Evolutionary conservation across 2,888 invertebrate genomes (phyloP), one percentile per base, ranked within the genome.

Genomic region (Campoletis raptor): DNA sequence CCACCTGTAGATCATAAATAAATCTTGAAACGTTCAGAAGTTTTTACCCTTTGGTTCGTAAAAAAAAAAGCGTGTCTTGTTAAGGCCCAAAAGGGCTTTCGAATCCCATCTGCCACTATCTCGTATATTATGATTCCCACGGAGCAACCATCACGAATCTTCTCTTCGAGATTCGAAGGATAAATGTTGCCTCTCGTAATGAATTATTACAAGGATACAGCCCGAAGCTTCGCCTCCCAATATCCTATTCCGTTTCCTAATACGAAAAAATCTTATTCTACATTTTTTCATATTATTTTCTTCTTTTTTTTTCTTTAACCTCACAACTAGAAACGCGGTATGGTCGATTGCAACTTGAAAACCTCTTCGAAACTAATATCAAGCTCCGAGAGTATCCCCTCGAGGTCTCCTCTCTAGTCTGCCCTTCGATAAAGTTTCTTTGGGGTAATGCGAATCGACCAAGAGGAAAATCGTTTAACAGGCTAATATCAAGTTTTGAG

Each of bases 61-160:
- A 85, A 74, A 81, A 74, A 74, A 81, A 74, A 72, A 36, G n/a
- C 42, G 54, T 74, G 18, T 74, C 54, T 66, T 57, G 66, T 40
- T 64, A 40, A 24, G 81, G 61, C 77, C 69, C 54, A 80, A 70
- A 72, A 54, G 76, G 85, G 80, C 83, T 83, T 86, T 83, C 87
- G 87, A 80, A 83, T 85, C 81, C 87, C 88, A 88, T 85, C 88
- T 88, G 88, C 87, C 81, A 80, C 85, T 69, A 81, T 80, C 45
- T 80, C 45, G 57, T 30, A 54, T 81, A 76, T 82, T 79, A 79
- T 69, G 83, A 81, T 82, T 85, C 78, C 70, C 81, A 73, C 72
- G 83, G 18, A 70, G 40, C 8, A 78, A 37, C n/a, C 42, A 48
- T 48, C 54, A 45, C 69, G 70, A 57, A 37, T 69, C 81, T 66